phyloP scores from a whole-genome alignment of 1,140 invertebrate genomes.

The Scylla paramamosain region DNA sequence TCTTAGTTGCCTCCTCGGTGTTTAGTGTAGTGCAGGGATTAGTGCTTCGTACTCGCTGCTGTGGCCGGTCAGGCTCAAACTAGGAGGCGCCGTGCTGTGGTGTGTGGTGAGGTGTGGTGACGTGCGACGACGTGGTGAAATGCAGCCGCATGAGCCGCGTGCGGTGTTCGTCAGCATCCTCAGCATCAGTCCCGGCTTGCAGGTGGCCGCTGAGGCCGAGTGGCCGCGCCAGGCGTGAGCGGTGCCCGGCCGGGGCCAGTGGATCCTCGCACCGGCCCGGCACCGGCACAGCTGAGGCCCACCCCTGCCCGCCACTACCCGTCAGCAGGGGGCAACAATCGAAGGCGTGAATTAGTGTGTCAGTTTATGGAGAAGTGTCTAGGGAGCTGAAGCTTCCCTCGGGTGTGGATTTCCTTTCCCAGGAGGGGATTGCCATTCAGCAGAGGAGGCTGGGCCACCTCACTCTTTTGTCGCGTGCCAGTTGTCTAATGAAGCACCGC shows the following conservation, averaged over 20 bases:
- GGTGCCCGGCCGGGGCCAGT: conserved; percentile 66
- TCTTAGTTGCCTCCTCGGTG: conserved; percentile 72
- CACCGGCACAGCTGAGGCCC: conserved; percentile 8
- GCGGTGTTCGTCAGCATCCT: conserved; percentile 51
- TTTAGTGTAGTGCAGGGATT: conserved; percentile 65
- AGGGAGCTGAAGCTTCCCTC: conserved; percentile 27
- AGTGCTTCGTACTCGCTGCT: conserved; percentile 62
- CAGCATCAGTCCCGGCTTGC: conserved; percentile 61
- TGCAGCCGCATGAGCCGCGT: conserved; percentile 66
- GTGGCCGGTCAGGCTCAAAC: conserved; percentile 58
- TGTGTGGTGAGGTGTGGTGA: conserved; percentile 57
- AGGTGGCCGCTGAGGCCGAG: conserved; percentile 65
- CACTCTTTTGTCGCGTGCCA: conserved; percentile 52
- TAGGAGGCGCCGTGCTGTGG: conserved; percentile 59
- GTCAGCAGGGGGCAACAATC: conserved; percentile 43
- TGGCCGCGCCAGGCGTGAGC: conserved; percentile 71
- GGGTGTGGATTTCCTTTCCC: conserved; percentile 42
- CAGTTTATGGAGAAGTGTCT: neutral
- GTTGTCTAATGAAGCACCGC: conserved; percentile 75
- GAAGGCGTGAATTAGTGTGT: conserved; percentile 34
- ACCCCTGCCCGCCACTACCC: conserved; percentile 48
- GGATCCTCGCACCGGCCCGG: conserved; percentile 55
- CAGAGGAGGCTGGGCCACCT: conserved; percentile 64
- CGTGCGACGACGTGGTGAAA: conserved; percentile 52
- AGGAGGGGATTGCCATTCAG: conserved; percentile 52